Percentiles rank a stretch among this genome's conserved stretches.
Evolutionary conservation across 2,797 vertebrate species (phyloP).

Genomic region (Phalanger gymnotis): DNA sequence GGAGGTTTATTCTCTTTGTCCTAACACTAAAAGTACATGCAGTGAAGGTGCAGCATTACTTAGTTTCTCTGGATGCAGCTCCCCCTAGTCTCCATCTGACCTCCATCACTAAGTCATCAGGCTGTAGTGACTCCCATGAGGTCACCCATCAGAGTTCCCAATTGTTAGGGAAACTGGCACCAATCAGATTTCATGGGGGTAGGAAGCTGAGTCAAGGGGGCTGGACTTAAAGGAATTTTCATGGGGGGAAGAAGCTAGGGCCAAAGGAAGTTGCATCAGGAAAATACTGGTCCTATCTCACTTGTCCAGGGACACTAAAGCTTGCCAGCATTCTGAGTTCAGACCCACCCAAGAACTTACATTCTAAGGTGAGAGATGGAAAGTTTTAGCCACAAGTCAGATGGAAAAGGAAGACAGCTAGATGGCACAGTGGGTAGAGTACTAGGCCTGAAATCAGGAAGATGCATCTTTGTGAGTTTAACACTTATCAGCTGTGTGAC

Average conservation of each 20-base stretch:
- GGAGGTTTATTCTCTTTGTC: too few species aligned
- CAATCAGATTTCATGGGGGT: not conserved
- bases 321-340: too few species aligned
- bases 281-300: not conserved
- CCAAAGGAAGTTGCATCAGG: not conserved
- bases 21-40: too few species aligned
- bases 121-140: too few species aligned
- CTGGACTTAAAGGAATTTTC: too few species aligned
- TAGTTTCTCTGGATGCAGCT: too few species aligned
- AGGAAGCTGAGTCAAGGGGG: not conserved
- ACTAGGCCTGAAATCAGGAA: not conserved
- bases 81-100: too few species aligned
- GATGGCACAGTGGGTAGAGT: not conserved
- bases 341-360: too few species aligned
- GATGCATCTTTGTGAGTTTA: not conserved
- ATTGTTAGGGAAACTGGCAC: too few species aligned
- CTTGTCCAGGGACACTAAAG: too few species aligned
- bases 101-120: not conserved
- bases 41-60: too few species aligned
- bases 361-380: not conserved
- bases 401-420: not conserved
- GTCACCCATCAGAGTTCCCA: not conserved
- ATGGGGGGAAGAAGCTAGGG: not conserved
- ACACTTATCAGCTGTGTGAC: not conserved
- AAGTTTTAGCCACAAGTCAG: not conserved